A percentile compares a stretch with the other conserved stretches of the same genome.
Conservation (phyloP, 2,888 invertebrate species). For the Plebejus melissa region DNA sequence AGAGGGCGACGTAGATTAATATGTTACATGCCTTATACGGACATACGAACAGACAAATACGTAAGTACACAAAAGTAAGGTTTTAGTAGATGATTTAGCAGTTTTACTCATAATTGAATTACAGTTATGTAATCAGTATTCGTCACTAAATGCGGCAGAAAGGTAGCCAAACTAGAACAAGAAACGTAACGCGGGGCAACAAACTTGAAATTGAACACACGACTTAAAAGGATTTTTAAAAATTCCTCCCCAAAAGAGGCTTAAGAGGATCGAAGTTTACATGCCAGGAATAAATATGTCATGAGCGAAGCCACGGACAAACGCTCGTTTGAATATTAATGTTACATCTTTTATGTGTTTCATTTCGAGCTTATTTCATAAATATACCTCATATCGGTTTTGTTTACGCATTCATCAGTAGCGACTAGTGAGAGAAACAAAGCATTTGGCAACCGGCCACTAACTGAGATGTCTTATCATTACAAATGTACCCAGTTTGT, state of each 20-base stretch:
- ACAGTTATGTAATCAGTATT: too few relatives aligned
- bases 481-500: neutral
- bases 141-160: too few relatives aligned
- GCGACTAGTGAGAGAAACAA: neutral
- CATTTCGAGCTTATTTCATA: neutral
- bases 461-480: neutral
- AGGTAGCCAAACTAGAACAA: too few relatives aligned
- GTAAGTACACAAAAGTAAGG: too few relatives aligned
- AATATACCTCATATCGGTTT: neutral
- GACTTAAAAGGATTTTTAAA: too few relatives aligned
- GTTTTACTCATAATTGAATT: too few relatives aligned
- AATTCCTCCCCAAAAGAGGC: too few relatives aligned
- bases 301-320: neutral
- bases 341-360: neutral
- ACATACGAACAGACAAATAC: neutral
- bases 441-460: neutral
- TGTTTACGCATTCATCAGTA: slow-evolving; percentile 5
- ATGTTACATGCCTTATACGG: neutral
- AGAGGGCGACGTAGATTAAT: too few relatives aligned
- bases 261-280: neutral
- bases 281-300: neutral
- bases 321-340: neutral
- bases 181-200: too few relatives aligned
- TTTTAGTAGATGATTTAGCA: too few relatives aligned
- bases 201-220: too few relatives aligned